Conservation (phyloP, 2,113 vertebrate species). For the Monarcha castaneiventris region DNA sequence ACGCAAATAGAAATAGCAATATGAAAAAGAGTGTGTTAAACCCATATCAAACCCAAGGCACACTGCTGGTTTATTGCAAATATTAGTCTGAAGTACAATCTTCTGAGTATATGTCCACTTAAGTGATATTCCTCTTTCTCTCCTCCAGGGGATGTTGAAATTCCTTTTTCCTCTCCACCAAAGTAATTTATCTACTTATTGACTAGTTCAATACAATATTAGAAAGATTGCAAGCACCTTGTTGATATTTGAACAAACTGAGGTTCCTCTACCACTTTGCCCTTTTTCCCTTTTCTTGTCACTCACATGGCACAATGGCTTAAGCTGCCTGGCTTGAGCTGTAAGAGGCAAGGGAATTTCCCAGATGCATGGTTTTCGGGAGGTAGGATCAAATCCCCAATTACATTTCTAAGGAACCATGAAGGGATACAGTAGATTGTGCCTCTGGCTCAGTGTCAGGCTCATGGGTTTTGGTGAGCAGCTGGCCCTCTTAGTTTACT, state of each 20-base stretch:
- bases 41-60: neutral
- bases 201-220: neutral
- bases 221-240: neutral
- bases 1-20: neutral
- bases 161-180: neutral
- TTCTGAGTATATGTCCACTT: neutral
- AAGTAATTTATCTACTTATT: neutral
- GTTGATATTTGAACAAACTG: neutral
- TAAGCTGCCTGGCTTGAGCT: neutral
- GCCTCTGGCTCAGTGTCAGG: neutral
- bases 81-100: neutral
- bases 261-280: neutral
- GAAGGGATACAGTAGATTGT: neutral
- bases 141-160: neutral
- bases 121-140: neutral
- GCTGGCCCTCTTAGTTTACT: neutral
- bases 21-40: neutral
- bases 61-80: neutral
- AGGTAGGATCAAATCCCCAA: neutral
- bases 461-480: neutral
- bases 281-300: neutral
- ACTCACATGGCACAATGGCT: neutral
- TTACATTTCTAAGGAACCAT: rapidly evolving
- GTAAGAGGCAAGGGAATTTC: neutral
- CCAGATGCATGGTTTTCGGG: neutral